phyloP scores from a whole-genome alignment of 2,113 vertebrate genomes.

The Gallinago media region DNA sequence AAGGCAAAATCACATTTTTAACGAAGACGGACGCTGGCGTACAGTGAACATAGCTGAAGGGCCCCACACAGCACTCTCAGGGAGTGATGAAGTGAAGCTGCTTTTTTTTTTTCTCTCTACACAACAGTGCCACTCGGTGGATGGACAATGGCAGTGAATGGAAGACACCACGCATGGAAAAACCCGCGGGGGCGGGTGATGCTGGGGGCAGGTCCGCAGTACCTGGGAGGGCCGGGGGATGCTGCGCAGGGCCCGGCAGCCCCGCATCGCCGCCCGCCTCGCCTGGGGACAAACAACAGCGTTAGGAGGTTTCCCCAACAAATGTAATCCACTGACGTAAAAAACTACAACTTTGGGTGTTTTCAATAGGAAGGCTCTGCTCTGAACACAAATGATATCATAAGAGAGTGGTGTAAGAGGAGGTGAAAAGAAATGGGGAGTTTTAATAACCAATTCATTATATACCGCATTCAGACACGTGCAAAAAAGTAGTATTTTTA shows the following conservation, averaged over 20 bases:
- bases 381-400: neutral
- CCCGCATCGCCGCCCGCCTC: constrained; percentile 82
- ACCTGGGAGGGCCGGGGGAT: constrained; percentile 86
- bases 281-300: constrained; percentile 77
- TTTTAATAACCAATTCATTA: accelerated
- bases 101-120: constrained; percentile 20
- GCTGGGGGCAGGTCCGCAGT: constrained; percentile 72
- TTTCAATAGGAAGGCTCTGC: neutral
- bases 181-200: neutral
- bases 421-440: neutral
- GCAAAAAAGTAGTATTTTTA: neutral
- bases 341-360: neutral
- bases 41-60: neutral
- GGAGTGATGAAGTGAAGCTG: neutral
- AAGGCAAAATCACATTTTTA: neutral
- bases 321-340: neutral
- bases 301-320: constrained; percentile 41
- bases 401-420: neutral
- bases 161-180: constrained; percentile 2
- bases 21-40: neutral
- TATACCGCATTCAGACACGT: accelerated
- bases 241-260: constrained; percentile 81
- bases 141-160: constrained; percentile 37
- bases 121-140: constrained; percentile 80
- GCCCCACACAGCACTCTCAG: neutral